These are phyloP conservation scores for Nymphalis c-album DNA, from an alignment of 2,888 invertebrate species.

Conservation along the genomic window DNA sequence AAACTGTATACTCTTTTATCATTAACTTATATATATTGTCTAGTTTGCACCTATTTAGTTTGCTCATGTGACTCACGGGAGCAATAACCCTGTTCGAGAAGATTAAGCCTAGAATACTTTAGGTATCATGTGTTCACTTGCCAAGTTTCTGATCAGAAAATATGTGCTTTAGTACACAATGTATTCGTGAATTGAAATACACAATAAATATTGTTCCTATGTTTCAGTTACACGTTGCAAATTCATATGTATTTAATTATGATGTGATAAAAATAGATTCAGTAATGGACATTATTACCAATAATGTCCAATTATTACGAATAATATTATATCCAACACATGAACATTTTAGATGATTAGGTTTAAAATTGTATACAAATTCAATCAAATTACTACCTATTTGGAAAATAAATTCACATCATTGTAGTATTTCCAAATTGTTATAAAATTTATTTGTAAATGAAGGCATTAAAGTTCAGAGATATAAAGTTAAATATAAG, in stretches of 20 bases:
- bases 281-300: no score
- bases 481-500: no score
- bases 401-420: no score
- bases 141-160: conserved; percentile 28
- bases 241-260: no score
- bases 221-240: no score
- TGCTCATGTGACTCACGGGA: conserved; percentile 25
- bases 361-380: no score
- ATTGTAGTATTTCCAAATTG: neutral
- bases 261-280: no score
- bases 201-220: no score
- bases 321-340: no score
- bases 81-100: conserved; percentile 33
- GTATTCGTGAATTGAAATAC: conserved; percentile 1
- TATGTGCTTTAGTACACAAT: conserved; percentile 15
- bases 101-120: conserved; percentile 15
- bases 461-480: neutral
- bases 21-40: conserved; percentile 6
- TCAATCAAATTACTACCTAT: no score
- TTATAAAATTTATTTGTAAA: neutral
- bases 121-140: conserved; percentile 18
- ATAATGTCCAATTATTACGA: no score
- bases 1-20: neutral
- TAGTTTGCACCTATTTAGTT: conserved; percentile 18
- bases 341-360: no score